phyloP scores from a whole-genome alignment of 2,113 vertebrate genomes.

The Chamaea fasciata region DNA sequence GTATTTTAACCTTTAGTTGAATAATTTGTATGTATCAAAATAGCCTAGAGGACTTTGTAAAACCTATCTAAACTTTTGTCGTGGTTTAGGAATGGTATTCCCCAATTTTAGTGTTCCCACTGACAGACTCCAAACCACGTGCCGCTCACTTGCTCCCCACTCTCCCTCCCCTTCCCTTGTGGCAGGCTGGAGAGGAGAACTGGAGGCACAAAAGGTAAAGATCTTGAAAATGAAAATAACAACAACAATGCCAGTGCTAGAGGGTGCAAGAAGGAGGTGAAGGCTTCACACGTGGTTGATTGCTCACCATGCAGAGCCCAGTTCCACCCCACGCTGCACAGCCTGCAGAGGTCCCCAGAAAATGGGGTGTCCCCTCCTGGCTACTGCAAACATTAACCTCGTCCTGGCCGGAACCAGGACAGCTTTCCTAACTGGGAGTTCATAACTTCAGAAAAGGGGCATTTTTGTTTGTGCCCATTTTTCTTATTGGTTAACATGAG shows the following conservation, averaged over 20 bases:
- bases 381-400: background rate
- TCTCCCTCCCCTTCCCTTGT: background rate
- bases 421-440: conserved; percentile 50
- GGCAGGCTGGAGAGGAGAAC: background rate
- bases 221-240: background rate
- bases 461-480: conserved; percentile 39
- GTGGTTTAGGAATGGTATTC: background rate
- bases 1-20: conserved; percentile 89
- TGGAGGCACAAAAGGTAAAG: background rate
- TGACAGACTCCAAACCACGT: background rate
- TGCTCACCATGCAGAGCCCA: background rate
- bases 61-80: conserved; percentile 52
- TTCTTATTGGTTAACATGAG: conserved; percentile 46
- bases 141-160: background rate
- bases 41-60: conserved; percentile 77
- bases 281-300: background rate
- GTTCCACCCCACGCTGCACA: background rate
- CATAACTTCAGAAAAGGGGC: conserved; percentile 40
- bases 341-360: background rate
- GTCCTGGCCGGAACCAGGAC: background rate
- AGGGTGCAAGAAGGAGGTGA: background rate
- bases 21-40: conserved; percentile 80
- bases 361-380: background rate
- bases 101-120: background rate
- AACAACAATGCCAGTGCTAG: background rate